These are phyloP conservation scores for Enteromius viviparus DNA, from an alignment of 2,797 vertebrate species.

Conservation along the genomic window DNA sequence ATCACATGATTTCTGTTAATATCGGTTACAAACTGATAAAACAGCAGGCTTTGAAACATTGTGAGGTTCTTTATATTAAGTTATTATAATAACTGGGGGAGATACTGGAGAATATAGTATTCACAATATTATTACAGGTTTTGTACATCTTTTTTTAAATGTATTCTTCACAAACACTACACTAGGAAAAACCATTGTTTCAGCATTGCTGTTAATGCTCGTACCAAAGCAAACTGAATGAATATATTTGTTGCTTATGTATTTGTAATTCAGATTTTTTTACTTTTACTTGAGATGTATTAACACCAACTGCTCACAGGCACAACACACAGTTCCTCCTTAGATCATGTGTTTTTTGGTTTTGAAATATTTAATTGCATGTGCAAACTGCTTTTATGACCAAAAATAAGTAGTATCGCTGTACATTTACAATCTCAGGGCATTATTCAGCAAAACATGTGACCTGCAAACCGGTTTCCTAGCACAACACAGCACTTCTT, in stretches of 20 bases:
- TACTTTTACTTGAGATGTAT: background rate
- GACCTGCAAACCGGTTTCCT: too few species aligned
- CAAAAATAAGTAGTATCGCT: background rate
- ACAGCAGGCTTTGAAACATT: background rate
- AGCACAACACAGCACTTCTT: background rate
- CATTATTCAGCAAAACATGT: background rate
- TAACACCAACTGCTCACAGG: background rate
- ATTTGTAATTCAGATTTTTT: background rate
- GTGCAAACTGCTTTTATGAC: background rate
- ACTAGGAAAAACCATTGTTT: background rate
- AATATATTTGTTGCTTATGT: background rate
- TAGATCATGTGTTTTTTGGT: background rate
- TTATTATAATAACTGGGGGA: background rate
- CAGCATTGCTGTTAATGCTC: background rate
- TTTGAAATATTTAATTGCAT: background rate
- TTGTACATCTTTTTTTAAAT: conserved; percentile 12
- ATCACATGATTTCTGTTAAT: background rate
- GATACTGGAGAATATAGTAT: background rate
- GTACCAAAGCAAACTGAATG: background rate
- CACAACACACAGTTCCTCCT: background rate
- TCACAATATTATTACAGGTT: conserved; percentile 12
- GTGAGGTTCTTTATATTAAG: background rate
- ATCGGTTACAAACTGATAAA: background rate
- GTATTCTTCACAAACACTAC: conserved; percentile 27
- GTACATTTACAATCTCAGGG: background rate